Base-by-base conservation (phyloP, 2,113 vertebrate species). In the Podocnemis expansa region DNA sequence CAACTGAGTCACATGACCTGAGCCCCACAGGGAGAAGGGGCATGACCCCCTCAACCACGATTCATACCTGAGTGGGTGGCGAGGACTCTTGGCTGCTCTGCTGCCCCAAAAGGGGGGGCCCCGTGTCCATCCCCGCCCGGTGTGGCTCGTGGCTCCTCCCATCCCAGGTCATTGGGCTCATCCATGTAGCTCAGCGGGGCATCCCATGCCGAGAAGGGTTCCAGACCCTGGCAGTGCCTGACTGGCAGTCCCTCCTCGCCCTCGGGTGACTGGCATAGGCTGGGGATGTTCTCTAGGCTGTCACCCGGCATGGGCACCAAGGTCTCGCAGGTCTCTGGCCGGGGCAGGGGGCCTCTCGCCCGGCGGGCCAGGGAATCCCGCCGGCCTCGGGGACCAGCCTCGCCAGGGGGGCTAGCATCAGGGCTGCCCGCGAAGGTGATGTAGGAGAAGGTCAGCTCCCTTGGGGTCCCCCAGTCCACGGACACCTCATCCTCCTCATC, bases 401-500 rank as follows among this genome's bases (percentile, higher is more conserved):
- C 97, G 93, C 97, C 97, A 25, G 96, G 95, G 12, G 96, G 91
- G 8, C 97, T 96, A 8, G 98, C 96, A 29, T 98, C 97, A 2
- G 97, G 85, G 49, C 55, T 67, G 55, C 98, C 98, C 0, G 98
- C 98, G 8, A 99, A 98, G 95, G 99, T 98, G 16, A 99, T 98
- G 97, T 99, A 99, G 80, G 99, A 99, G 95, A 99, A 99, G 51
- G 98, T 99, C 96, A 98, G 98, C 98, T 99, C 99, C 38, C 98
- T 97, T 0, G 99, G 98, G 13, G 99, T 98, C 43, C 98, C 98
- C 99, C 99, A 99, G 83, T 98, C 96, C 97, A 55, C 97, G 89
- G 87, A 98, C 84, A 52, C 95, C 78, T 98, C 98, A 19, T 98
- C 98, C 3, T 98, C 98, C 1, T 99, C 99, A 0, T 99, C 99